These are phyloP conservation scores for Zeus faber DNA, from an alignment of 2,113 vertebrate genomes.

Conservation along the genomic window DNA sequence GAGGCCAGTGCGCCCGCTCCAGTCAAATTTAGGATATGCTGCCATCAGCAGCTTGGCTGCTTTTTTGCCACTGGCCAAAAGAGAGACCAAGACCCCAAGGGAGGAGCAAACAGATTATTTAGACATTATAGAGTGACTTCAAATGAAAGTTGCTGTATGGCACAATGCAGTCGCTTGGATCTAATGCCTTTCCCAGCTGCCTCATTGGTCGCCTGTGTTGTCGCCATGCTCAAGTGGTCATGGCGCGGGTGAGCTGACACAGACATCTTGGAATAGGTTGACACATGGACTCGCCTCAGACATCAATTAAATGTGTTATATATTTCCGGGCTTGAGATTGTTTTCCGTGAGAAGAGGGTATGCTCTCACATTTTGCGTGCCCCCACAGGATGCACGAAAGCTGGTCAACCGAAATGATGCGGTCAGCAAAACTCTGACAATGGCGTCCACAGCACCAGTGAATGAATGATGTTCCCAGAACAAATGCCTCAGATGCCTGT, in stretches of 20 bases:
- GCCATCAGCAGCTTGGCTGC: slow-evolving; percentile 8
- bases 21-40: slow-evolving; percentile 2
- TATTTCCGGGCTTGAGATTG: not conserved
- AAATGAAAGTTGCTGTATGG: not conserved
- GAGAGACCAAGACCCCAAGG: too few species aligned
- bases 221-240: too few species aligned
- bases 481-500: too few species aligned
- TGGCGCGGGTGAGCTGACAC: not conserved
- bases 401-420: too few species aligned
- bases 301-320: not conserved
- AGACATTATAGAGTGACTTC: too few species aligned
- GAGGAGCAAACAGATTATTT: slow-evolving; percentile 1
- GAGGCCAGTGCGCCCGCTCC: not conserved
- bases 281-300: not conserved
- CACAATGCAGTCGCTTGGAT: too few species aligned
- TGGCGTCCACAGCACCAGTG: too few species aligned
- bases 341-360: not conserved
- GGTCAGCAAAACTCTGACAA: too few species aligned
- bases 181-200: too few species aligned
- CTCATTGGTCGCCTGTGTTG: too few species aligned
- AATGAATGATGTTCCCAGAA: too few species aligned
- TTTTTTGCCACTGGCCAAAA: slow-evolving; percentile 1
- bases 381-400: not conserved
- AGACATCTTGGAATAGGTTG: not conserved
- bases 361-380: not conserved